Evolutionary conservation across 2,888 invertebrate species (phyloP).

Genomic region (Lepidonotus clava): DNA sequence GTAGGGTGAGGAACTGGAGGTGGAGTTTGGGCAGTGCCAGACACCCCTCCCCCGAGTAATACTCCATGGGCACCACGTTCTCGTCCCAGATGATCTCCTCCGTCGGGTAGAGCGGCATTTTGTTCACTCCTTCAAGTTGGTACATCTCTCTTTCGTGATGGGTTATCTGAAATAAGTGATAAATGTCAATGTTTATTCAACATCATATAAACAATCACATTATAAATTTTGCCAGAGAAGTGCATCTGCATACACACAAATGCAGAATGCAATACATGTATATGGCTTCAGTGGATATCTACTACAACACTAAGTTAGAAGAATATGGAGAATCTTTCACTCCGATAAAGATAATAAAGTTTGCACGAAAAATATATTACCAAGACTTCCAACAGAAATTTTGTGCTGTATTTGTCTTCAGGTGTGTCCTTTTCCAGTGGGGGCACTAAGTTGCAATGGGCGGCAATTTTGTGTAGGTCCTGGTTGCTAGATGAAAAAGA

Average conservation of each 20-base stretch:
- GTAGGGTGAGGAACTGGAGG: constrained; percentile 97
- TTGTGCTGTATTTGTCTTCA: constrained; percentile 83
- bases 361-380: no score
- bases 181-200: not conserved
- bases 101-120: constrained; percentile 99
- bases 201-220: no score
- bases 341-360: not conserved
- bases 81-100: constrained; percentile 99
- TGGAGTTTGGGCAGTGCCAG: constrained; percentile 98
- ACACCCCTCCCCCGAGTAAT: constrained; percentile 94
- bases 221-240: no score
- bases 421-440: constrained; percentile 78
- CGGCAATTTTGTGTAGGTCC: constrained; percentile 91
- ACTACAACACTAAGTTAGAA: not conserved
- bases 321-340: not conserved
- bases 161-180: constrained; percentile 72
- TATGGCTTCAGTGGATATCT: no score
- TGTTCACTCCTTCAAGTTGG: constrained; percentile 95
- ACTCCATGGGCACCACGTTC: constrained; percentile 98
- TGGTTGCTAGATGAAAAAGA: constrained; percentile 83
- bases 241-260: not conserved
- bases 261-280: constrained; percentile 2
- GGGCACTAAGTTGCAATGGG: constrained; percentile 92
- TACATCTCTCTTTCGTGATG: constrained; percentile 92
- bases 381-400: constrained; percentile 91